Conservation (phyloP, 1,140 invertebrate species). For the Geopemphigus sp. region DNA sequence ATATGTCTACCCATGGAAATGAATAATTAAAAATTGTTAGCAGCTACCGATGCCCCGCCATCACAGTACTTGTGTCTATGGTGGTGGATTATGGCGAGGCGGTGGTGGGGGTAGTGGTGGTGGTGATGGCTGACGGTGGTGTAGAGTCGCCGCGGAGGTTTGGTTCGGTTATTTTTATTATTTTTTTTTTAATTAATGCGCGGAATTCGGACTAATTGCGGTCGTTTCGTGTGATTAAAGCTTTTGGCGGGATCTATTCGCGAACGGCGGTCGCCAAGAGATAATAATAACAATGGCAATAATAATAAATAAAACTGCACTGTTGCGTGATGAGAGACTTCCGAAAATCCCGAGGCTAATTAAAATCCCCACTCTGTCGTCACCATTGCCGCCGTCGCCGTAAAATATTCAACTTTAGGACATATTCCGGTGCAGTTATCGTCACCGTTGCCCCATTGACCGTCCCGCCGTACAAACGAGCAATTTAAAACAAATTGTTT, state of each 20-base stretch:
- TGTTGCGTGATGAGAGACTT: slow-evolving; percentile 43
- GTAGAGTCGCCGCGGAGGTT: background rate
- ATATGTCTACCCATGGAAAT: background rate
- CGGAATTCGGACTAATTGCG: slow-evolving; percentile 41
- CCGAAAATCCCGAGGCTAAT: slow-evolving; percentile 23
- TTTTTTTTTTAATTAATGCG: slow-evolving; percentile 32
- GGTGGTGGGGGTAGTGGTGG: too few relatives aligned
- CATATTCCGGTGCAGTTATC: slow-evolving; percentile 8
- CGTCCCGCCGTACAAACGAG: background rate
- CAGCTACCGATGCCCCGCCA: background rate
- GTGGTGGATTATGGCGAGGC: background rate
- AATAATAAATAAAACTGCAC: slow-evolving; percentile 43
- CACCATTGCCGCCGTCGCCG: background rate
- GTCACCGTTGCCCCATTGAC: background rate
- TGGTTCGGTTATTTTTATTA: slow-evolving; percentile 6
- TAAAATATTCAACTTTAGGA: slow-evolving; percentile 26
- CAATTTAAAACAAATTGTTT: slow-evolving; percentile 1
- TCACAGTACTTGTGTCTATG: too few relatives aligned
- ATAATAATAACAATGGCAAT: slow-evolving; percentile 33
- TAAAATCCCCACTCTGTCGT: slow-evolving; percentile 14
- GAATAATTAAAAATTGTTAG: slow-evolving; percentile 24
- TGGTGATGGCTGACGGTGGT: background rate
- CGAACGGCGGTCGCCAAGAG: background rate
- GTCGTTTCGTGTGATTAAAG: slow-evolving; percentile 41
- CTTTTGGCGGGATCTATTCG: slow-evolving; percentile 24